Evolutionary conservation across 2,888 invertebrate genomes (phyloP), one percentile per base, ranked within the genome.

Genomic region (Hirtodrosophila trivittata): DNA sequence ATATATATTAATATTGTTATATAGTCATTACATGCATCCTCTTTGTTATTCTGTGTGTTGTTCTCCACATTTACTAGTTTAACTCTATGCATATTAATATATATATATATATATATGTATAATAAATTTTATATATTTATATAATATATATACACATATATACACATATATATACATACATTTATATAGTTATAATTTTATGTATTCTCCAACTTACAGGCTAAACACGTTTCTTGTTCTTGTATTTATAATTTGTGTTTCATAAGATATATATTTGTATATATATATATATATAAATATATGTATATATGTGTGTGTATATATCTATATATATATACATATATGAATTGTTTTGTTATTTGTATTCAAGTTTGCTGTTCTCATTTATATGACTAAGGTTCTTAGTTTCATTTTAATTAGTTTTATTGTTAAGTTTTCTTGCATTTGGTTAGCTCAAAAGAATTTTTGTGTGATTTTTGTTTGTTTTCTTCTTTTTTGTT

Each of bases 241-340:
- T 55, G 45, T 67, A 66, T 58, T 58, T 55, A 49, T 66, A 57
- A 49, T 64, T 65, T 69, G 65, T 65, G 51, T 65, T 65, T 12
- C 68, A 68, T 69, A 68, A 68, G 68, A 67, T 66, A 67, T 47
- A 66, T n/a, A 21, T 21, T 21, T 21, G n/a, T 66, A 59, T 38
- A 12, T 43, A 43, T 38, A 30, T 52, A 49, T 37, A 32, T 46
- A 21, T 39, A 32, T 26, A 10, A 21, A 49, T 5, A 13, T 50
- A 37, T 42, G 14, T 32, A 32, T 32, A 32, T 32, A 4, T 32
- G 7, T 25, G 6, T 25, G 6, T 6, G 3, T 6, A 25, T 25
- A 28, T 9, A 8, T 28, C 2, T 28, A 33, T 6, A 10, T 13
- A 33, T 33, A 33, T 10, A 18, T 41, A 25, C n/a, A 25, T 41